Conservation (phyloP, 2,888 invertebrate species). For the Formica aserva region DNA sequence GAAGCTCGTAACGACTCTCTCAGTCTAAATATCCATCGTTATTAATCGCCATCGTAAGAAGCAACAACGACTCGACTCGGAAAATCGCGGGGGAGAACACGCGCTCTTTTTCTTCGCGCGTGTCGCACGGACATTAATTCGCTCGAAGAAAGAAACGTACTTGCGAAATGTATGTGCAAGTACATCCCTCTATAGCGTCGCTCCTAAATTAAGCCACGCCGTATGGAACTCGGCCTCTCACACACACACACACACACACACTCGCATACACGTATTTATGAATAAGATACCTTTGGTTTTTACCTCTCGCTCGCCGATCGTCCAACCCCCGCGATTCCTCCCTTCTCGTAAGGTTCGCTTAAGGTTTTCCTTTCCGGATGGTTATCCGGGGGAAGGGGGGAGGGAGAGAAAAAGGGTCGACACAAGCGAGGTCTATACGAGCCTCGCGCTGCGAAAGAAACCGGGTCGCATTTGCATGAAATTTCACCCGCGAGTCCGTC, state of each 20-base stretch:
- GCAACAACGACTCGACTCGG: slow-evolving; percentile 13
- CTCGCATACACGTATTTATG: slow-evolving; percentile 82
- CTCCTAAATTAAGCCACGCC: slow-evolving; percentile 64
- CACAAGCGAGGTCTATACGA: slow-evolving; percentile 36
- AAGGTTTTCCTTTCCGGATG: neutral
- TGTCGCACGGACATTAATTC: slow-evolving; percentile 75
- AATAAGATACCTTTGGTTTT: slow-evolving; percentile 78
- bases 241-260: neutral
- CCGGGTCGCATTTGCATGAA: slow-evolving; percentile 77
- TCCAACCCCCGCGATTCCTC: slow-evolving; percentile 6
- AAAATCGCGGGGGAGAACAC: slow-evolving; percentile 46
- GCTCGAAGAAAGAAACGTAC: slow-evolving; percentile 49
- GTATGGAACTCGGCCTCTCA: slow-evolving; percentile 60
- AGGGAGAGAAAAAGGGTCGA: slow-evolving; percentile 37
- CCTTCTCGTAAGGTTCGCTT: neutral
- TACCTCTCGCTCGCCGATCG: slow-evolving; percentile 45
- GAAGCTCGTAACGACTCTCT: slow-evolving; percentile 47
- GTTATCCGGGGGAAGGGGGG: neutral
- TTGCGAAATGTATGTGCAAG: slow-evolving; percentile 33
- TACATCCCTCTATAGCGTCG: slow-evolving; percentile 64
- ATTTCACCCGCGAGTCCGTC: slow-evolving; percentile 62
- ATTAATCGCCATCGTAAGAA: slow-evolving; percentile 49
- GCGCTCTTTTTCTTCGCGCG: slow-evolving; percentile 25
- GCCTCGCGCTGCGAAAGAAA: slow-evolving; percentile 47
- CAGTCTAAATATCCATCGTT: slow-evolving; percentile 31